These are phyloP conservation scores for Pseudotriccus pelzelni DNA, from an alignment of 2,797 vertebrate genomes.

Conservation along the genomic window DNA sequence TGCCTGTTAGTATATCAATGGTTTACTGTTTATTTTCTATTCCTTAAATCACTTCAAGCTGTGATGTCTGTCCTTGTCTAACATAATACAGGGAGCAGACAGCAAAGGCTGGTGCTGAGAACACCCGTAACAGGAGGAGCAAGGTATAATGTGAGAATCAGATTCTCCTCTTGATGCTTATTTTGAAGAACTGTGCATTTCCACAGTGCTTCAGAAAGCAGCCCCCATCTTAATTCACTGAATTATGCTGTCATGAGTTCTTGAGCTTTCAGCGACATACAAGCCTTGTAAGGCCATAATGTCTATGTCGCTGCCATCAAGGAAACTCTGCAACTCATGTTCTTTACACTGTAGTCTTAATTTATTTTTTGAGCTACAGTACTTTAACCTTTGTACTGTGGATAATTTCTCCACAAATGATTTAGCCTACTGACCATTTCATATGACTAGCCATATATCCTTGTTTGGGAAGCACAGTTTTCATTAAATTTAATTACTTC, in stretches of 20 bases:
- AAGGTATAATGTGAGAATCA: neutral
- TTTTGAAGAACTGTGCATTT: neutral
- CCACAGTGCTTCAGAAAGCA: neutral
- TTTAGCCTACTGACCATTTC: conserved; percentile 17
- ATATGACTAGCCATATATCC: conserved; percentile 51
- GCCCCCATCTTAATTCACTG: neutral
- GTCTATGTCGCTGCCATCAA: neutral
- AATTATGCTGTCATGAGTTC: neutral
- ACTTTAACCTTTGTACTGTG: conserved; percentile 1
- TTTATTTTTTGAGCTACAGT: conserved; percentile 5
- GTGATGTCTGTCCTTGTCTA: neutral
- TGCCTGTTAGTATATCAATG: neutral
- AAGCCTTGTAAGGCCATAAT: neutral
- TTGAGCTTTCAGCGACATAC: neutral
- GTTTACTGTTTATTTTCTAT: neutral
- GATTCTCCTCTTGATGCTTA: neutral
- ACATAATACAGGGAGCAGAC: neutral
- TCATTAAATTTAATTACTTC: conserved; percentile 75
- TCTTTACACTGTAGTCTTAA: neutral
- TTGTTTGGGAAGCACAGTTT: conserved; percentile 74
- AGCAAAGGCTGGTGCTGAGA: neutral
- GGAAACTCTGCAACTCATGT: neutral
- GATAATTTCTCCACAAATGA: neutral
- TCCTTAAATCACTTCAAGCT: neutral
- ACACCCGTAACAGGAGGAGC: neutral